A percentile compares a stretch with the other conserved stretches of the same genome.
Evolutionary conservation across 1,140 invertebrate genomes (phyloP).

Genomic region (Papilio glaucus): DNA sequence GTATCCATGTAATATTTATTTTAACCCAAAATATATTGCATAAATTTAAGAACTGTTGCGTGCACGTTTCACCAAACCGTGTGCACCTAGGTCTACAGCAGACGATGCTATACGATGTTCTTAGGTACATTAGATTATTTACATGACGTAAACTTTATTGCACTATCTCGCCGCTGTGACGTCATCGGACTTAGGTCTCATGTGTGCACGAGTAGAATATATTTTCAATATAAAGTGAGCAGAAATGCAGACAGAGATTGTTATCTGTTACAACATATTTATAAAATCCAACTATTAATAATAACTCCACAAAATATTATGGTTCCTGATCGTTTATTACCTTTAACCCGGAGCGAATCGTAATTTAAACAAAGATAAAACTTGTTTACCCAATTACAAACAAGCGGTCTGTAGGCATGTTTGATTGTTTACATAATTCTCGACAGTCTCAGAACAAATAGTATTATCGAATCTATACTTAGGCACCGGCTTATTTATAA

Average conservation of each 20-base stretch:
- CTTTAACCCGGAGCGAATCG: constrained; percentile 31
- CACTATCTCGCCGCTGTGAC: background rate
- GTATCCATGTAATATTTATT: no score
- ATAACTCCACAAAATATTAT: constrained; percentile 14
- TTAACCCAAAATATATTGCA: no score
- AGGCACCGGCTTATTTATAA: constrained; percentile 26
- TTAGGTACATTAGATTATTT: background rate
- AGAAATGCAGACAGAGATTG: background rate
- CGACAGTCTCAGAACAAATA: constrained; percentile 30
- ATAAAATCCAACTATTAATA: background rate
- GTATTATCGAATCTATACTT: constrained; percentile 35
- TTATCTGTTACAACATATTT: constrained; percentile 1
- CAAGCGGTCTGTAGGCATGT: constrained; percentile 12
- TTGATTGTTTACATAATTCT: constrained; percentile 28
- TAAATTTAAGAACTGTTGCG: no score
- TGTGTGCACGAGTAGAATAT: background rate
- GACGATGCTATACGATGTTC: no score
- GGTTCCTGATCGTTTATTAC: constrained; percentile 32
- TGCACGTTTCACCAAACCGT: no score
- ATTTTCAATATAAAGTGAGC: background rate
- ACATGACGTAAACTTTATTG: background rate
- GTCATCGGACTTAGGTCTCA: background rate
- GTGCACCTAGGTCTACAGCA: no score
- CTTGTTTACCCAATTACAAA: constrained; percentile 16
- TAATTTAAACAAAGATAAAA: constrained; percentile 37